Base-by-base conservation (phyloP, 1,140 invertebrate species). In the Gryon sp. region DNA sequence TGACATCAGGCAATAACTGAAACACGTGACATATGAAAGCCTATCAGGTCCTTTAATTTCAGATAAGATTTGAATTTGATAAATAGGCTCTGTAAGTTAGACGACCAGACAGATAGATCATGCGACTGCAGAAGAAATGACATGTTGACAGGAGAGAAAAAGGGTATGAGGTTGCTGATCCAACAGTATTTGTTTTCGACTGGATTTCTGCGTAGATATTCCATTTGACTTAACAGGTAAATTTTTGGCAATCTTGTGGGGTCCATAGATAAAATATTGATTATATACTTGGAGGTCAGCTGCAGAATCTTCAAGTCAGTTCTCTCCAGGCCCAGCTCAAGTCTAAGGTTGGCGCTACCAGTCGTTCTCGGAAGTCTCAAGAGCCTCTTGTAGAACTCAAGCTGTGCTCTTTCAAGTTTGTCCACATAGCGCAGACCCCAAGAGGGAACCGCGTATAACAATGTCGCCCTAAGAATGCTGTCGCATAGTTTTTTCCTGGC, bases 361-460 rank as follows among this genome's bases (percentile, higher is more conserved):
- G 15, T 48, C 2, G 26, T 8, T 3, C 12, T 16, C 1, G 45
- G 26, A 3, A 48, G 14, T 9, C 45, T 12, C 8, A 48, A 15
- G 4, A 48, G n/a, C n/a, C 20, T 12, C 12, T 45, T 45, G 9
- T 11, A 48, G 16, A 48, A 48, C 8, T 32, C 26, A 6, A 32
- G 7, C 11, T 45, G 11, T 0, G 50, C 2, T 24, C 24, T 48
- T 12, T 60, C 40, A 4, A 30, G 14, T 24, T 30, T 1, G 15
- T 57, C 43, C 0, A 24, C 9, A 11, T 60, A 60, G 0, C 38
- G 11, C 6, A 60, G 24, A 14, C 24, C 38, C 38, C 55, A 60
- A 24, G n/a, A 6, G 12, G 26, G 20, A 0, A 24, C 11, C 1
- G 36, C 40, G 9, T 60, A 60, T 20, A 60, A 11, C n/a, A 60